Conservation (phyloP, 2,113 vertebrate species). For the Peromyscus californicus region DNA sequence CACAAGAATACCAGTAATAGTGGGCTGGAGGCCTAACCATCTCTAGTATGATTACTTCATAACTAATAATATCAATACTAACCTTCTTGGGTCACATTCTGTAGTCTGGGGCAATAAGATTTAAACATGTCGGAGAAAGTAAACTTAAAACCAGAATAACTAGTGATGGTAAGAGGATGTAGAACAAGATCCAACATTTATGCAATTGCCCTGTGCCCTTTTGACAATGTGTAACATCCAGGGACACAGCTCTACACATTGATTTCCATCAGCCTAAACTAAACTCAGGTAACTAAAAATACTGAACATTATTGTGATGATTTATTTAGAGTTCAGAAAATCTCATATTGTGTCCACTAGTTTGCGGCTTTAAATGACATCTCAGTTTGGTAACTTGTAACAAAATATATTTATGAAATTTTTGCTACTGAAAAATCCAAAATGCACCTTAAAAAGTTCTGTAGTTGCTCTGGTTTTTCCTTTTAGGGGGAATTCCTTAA, state of each 20-base stretch:
- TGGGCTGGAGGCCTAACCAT: neutral
- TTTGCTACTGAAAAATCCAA: neutral
- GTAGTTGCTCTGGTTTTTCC: neutral
- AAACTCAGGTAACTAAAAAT: neutral
- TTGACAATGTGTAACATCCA: neutral
- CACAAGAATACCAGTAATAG: neutral
- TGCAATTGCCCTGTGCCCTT: neutral
- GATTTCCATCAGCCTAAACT: neutral
- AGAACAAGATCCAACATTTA: neutral
- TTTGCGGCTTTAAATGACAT: constrained; percentile 4
- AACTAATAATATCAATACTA: neutral
- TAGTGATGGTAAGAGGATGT: neutral
- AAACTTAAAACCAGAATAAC: neutral
- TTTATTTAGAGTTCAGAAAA: constrained; percentile 52
- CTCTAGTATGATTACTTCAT: neutral
- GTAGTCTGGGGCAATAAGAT: neutral
- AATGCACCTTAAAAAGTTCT: neutral
- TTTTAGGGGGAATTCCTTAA: neutral
- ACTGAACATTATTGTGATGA: neutral
- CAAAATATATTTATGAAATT: neutral
- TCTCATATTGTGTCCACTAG: neutral
- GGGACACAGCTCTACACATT: neutral
- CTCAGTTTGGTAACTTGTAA: constrained; percentile 3
- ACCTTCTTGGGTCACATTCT: neutral
- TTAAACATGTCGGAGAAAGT: neutral